Conservation (phyloP, 2,797 vertebrate species). For the Cyclopterus lumpus region DNA sequence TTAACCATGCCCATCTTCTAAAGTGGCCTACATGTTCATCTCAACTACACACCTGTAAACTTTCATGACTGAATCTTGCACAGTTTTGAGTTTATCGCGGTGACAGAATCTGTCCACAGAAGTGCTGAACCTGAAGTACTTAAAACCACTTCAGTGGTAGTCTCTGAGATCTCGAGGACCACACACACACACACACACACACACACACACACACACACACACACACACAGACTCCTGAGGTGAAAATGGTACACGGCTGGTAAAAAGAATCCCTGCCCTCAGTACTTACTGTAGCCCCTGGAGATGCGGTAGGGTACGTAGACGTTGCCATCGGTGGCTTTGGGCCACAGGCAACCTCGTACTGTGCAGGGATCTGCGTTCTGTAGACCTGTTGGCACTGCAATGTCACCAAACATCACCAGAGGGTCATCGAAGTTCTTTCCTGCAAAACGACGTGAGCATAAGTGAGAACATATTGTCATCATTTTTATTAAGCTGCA, state of each 20-base stretch:
- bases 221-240: background rate
- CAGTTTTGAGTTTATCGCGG: too few relatives aligned
- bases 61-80: too few relatives aligned
- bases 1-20: too few relatives aligned
- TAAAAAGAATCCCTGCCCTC: background rate
- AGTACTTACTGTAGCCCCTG: constrained; percentile 66
- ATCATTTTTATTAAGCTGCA: background rate
- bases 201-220: too few relatives aligned
- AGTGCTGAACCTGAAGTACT: background rate
- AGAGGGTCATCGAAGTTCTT: constrained; percentile 54
- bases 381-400: constrained; percentile 57
- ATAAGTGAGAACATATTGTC: background rate
- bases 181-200: too few relatives aligned
- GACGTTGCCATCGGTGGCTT: constrained; percentile 60
- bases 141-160: background rate
- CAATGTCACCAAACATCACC: constrained; percentile 77
- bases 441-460: constrained; percentile 49
- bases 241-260: background rate
- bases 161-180: background rate
- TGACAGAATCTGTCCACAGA: background rate
- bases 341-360: constrained; percentile 72
- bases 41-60: too few relatives aligned
- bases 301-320: constrained; percentile 74
- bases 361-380: constrained; percentile 77
- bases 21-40: too few relatives aligned